Evolutionary conservation across 2,888 invertebrate genomes (phyloP).

Genomic region (Eurytoma californica): DNA sequence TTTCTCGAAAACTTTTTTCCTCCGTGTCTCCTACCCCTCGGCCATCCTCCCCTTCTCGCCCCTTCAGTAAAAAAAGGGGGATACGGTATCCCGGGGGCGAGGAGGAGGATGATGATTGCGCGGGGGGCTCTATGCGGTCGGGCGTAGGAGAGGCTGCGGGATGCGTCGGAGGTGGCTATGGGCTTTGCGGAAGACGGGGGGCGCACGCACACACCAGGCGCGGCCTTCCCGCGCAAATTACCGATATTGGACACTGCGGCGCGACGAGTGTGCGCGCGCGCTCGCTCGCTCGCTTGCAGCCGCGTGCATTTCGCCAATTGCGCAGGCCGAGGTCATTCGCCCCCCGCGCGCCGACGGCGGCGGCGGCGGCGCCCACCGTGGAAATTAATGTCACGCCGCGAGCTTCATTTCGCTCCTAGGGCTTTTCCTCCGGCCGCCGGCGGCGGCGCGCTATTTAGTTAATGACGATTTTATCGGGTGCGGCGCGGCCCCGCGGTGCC

Average conservation of each 20-base stretch:
- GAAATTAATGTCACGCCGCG: conserved; percentile 54
- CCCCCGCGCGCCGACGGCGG: not conserved
- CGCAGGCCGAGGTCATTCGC: conserved; percentile 20
- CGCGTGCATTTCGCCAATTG: conserved; percentile 51
- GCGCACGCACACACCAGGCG: not conserved
- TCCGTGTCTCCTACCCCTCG: not conserved
- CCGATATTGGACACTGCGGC: conserved; percentile 62
- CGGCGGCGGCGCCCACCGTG: conserved; percentile 29
- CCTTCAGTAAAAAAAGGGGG: conserved; percentile 58
- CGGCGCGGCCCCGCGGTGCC: conserved; percentile 6
- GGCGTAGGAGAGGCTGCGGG: not conserved
- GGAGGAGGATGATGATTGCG: conserved; percentile 67
- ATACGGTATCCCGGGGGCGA: conserved; percentile 68
- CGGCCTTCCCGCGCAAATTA: conserved; percentile 60
- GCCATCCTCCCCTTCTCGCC: conserved; percentile 49
- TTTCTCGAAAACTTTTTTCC: conserved; percentile 39
- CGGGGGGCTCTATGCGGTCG: conserved; percentile 67
- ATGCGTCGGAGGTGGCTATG: no score
- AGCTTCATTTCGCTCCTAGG: conserved; percentile 38
- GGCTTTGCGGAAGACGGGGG: not conserved
- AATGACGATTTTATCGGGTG: conserved; percentile 54
- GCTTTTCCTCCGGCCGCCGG: conserved; percentile 28
- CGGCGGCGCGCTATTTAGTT: conserved; percentile 46
- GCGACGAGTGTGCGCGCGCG: conserved; percentile 15
- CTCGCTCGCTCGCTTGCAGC: not conserved